Evolutionary conservation across 2,888 invertebrate genomes (phyloP).

Genomic region (Clunio marinus): DNA sequence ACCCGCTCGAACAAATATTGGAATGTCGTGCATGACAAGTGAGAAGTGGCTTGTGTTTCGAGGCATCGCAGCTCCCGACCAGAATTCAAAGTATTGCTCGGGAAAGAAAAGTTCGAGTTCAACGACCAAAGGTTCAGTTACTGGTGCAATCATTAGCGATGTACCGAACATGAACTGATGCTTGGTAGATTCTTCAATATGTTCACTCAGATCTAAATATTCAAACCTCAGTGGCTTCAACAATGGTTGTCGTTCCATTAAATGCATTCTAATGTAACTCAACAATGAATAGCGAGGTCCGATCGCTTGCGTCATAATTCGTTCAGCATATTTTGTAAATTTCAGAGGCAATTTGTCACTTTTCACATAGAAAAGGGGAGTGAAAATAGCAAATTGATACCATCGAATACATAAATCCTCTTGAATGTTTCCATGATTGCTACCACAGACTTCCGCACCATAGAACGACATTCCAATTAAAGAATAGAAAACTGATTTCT

Average conservation of each 20-base stretch:
- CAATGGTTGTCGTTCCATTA: background rate
- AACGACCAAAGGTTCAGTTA: constrained; percentile 15
- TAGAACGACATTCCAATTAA: constrained; percentile 31
- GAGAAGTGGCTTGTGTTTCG: constrained; percentile 11
- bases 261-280: constrained; percentile 19
- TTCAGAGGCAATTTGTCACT: constrained; percentile 30
- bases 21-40: constrained; percentile 36
- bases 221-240: constrained; percentile 18
- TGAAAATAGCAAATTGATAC: constrained; percentile 39
- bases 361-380: constrained; percentile 28
- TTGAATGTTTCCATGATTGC: background rate
- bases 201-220: background rate
- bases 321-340: constrained; percentile 36
- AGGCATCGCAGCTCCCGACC: constrained; percentile 32
- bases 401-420: constrained; percentile 40
- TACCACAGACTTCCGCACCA: constrained; percentile 36
- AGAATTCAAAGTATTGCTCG: constrained; percentile 33
- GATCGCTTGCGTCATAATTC: constrained; percentile 33
- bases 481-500: constrained; percentile 35
- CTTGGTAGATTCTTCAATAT: background rate
- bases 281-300: constrained; percentile 30
- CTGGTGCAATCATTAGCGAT: constrained; percentile 27
- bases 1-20: constrained; percentile 37
- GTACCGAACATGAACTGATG: constrained; percentile 35
- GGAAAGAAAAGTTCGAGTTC: constrained; percentile 29